Evolutionary conservation across 2,888 invertebrate species (phyloP).

Genomic region (Sphaerolaimus hirsutus): DNA sequence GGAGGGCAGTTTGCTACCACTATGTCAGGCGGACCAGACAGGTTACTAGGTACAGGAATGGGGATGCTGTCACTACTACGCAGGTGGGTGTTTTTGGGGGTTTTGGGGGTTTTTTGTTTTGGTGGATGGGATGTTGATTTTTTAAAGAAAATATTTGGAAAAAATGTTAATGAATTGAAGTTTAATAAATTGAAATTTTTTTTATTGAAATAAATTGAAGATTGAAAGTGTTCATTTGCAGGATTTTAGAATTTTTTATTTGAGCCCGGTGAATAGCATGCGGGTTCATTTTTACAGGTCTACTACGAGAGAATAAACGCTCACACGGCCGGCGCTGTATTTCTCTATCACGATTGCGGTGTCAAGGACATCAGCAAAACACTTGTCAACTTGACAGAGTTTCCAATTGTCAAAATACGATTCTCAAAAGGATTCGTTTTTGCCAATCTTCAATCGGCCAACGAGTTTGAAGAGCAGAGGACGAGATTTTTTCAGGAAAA

Average conservation of each 20-base stretch:
- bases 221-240: no score
- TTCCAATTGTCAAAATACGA: slow-evolving; percentile 49
- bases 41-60: slow-evolving; percentile 43
- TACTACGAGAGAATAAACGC: slow-evolving; percentile 59
- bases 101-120: no score
- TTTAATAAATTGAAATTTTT: no score
- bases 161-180: no score
- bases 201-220: no score
- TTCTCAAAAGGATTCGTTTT: slow-evolving; percentile 58
- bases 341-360: slow-evolving; percentile 51
- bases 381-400: slow-evolving; percentile 40
- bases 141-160: no score
- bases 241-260: no score
- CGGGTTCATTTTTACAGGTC: slow-evolving; percentile 33
- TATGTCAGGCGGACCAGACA: slow-evolving; percentile 49
- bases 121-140: no score
- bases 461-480: slow-evolving; percentile 56
- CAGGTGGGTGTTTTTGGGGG: slow-evolving; percentile 32
- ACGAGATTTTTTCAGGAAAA: slow-evolving; percentile 52
- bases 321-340: slow-evolving; percentile 49
- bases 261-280: no score
- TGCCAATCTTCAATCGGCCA: slow-evolving; percentile 42
- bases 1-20: slow-evolving; percentile 63
- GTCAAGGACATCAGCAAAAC: slow-evolving; percentile 43
- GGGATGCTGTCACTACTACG: slow-evolving; percentile 54